phyloP scores from a whole-genome alignment of 2,113 vertebrate genomes.

The Nyctereutes procyonoides region DNA sequence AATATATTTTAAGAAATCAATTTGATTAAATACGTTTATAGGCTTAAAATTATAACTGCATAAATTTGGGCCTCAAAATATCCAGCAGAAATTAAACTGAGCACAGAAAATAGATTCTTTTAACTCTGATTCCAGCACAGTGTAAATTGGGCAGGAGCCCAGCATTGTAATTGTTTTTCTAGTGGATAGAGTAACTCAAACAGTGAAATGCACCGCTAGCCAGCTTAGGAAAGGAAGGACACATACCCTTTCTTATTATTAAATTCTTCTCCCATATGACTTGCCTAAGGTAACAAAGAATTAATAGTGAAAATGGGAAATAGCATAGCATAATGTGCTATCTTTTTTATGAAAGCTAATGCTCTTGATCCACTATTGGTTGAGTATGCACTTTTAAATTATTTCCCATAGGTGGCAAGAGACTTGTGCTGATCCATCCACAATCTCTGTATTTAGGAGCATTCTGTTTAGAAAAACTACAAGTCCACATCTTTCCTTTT shows the following conservation, averaged over 20 bases:
- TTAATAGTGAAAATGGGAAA: conserved; percentile 53
- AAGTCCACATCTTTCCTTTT: conserved; percentile 46
- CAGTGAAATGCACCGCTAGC: neutral
- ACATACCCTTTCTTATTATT: conserved; percentile 25
- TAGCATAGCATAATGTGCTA: neutral
- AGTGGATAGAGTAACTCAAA: neutral
- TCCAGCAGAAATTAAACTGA: conserved; percentile 1
- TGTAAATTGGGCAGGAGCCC: neutral
- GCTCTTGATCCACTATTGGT: neutral
- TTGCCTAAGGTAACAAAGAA: conserved; percentile 58
- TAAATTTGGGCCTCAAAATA: neutral
- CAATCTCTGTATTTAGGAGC: neutral
- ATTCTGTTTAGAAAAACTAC: conserved; percentile 1
- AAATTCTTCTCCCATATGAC: conserved; percentile 39
- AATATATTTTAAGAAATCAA: conserved; percentile 27
- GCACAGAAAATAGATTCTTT: neutral
- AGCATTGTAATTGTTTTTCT: conserved; percentile 30
- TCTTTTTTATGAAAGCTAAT: conserved; percentile 40
- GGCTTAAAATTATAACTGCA: neutral
- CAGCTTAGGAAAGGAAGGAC: neutral
- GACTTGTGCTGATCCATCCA: conserved; percentile 17
- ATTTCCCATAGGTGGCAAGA: conserved; percentile 4
- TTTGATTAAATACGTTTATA: neutral
- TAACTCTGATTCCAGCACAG: neutral
- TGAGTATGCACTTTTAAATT: neutral